A percentile compares a stretch with the other conserved stretches of the same genome.
Conservation (phyloP, 1,140 invertebrate species). For the Apocrypta bakeri region DNA sequence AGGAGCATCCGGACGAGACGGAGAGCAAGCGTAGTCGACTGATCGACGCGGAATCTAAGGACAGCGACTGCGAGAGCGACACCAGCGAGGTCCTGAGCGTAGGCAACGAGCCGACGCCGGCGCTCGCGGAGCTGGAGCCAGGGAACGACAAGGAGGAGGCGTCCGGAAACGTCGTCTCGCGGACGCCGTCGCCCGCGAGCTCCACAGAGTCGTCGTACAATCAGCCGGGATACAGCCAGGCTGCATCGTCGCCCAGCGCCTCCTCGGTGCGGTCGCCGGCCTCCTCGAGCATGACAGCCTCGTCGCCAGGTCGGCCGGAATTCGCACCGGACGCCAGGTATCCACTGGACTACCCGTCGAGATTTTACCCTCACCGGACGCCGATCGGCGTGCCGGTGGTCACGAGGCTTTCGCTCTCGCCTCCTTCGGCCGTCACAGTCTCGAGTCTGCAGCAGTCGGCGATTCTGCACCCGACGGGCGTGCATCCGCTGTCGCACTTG, state of each 20-base stretch:
- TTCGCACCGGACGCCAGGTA: conserved; percentile 63
- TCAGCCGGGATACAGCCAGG: conserved; percentile 55
- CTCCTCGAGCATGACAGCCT: conserved; percentile 66
- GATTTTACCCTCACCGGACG: conserved; percentile 63
- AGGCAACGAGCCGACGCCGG: conserved; percentile 76
- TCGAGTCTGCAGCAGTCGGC: conserved; percentile 60
- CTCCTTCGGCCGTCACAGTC: conserved; percentile 67
- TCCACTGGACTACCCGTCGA: conserved; percentile 59
- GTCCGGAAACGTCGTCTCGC: conserved; percentile 57
- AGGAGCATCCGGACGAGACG: conserved; percentile 47
- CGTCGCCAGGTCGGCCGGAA: conserved; percentile 66
- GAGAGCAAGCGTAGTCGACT: neutral
- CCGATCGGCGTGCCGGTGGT: conserved; percentile 67
- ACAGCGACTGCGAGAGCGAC: conserved; percentile 71
- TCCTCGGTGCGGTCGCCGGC: conserved; percentile 67
- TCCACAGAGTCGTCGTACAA: conserved; percentile 57
- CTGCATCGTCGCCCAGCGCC: conserved; percentile 66
- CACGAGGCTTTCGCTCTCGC: conserved; percentile 69
- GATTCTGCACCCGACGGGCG: conserved; percentile 62
- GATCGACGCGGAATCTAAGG: conserved; percentile 6
- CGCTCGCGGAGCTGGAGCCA: conserved; percentile 56
- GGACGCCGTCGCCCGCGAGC: conserved; percentile 68
- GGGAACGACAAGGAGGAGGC: conserved; percentile 51
- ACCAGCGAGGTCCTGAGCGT: conserved; percentile 76
- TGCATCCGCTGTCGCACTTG: conserved; percentile 59